phyloP scores from a whole-genome alignment of 35 echinoderm and acorn worm species.

The Chiridota heheva region DNA sequence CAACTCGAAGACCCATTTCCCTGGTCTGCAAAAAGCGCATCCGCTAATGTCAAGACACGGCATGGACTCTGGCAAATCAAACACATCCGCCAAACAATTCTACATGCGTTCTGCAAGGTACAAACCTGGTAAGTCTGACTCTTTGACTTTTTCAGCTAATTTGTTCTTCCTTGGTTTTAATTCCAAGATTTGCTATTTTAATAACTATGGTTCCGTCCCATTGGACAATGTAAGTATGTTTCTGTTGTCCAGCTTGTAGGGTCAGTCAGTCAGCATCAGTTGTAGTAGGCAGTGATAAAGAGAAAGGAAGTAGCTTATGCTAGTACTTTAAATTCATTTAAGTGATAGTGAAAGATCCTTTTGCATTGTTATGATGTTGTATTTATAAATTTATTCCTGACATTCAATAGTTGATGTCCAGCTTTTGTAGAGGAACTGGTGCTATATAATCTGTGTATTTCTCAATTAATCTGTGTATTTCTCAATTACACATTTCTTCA shows the following conservation, averaged over 20 bases:
- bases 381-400: too few species aligned
- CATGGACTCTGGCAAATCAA: constrained; percentile 83
- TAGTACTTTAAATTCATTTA: too few species aligned
- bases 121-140: constrained; percentile 64
- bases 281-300: background rate
- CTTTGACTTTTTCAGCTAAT: background rate
- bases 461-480: too few species aligned
- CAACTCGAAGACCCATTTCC: constrained; percentile 51
- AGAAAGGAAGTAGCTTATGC: background rate
- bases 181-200: background rate
- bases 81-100: constrained; percentile 87
- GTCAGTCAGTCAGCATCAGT: background rate
- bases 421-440: too few species aligned
- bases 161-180: background rate
- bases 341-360: too few species aligned
- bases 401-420: too few species aligned
- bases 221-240: background rate
- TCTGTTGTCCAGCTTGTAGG: background rate
- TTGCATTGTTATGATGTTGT: too few species aligned
- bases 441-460: too few species aligned
- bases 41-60: constrained; percentile 18
- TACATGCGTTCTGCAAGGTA: constrained; percentile 78
- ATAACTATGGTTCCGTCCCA: background rate
- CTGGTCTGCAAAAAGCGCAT: constrained; percentile 34
- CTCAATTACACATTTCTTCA: too few species aligned